Evolutionary conservation across 2,113 vertebrate species (phyloP).

Genomic region (Ailuropoda melanoleuca): DNA sequence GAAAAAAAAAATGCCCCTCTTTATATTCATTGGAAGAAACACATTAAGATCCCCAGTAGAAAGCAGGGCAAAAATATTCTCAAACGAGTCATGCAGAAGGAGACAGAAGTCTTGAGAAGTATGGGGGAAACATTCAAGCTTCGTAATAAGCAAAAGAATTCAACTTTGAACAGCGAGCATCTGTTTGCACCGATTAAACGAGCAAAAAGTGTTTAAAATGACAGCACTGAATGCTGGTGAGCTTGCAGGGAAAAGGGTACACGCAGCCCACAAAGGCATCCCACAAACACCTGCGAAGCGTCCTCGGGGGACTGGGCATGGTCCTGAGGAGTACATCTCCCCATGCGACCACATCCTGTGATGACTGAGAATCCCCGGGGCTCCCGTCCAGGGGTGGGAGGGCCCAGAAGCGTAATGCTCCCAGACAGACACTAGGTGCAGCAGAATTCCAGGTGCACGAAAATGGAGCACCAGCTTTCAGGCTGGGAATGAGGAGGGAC

Average conservation of each 20-base stretch:
- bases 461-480: rapidly evolving
- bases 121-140: rapidly evolving
- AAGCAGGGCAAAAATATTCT: background rate
- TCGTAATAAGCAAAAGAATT: too few species aligned
- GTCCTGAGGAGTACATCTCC: rapidly evolving
- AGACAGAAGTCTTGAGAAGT: background rate
- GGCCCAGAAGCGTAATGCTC: rapidly evolving
- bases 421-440: rapidly evolving
- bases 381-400: rapidly evolving
- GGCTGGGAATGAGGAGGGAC: background rate
- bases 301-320: rapidly evolving
- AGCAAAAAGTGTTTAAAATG: background rate
- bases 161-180: background rate
- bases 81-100: background rate
- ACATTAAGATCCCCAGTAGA: background rate
- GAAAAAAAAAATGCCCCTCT: background rate
- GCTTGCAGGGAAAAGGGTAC: background rate
- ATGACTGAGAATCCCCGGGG: rapidly evolving
- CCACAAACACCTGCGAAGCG: background rate
- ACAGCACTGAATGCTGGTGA: rapidly evolving
- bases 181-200: background rate
- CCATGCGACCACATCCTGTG: rapidly evolving
- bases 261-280: rapidly evolving
- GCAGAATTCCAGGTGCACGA: rapidly evolving
- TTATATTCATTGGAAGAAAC: background rate